Evolutionary conservation across 2,113 vertebrate genomes (phyloP).

Genomic region (Lamprotornis superbus): DNA sequence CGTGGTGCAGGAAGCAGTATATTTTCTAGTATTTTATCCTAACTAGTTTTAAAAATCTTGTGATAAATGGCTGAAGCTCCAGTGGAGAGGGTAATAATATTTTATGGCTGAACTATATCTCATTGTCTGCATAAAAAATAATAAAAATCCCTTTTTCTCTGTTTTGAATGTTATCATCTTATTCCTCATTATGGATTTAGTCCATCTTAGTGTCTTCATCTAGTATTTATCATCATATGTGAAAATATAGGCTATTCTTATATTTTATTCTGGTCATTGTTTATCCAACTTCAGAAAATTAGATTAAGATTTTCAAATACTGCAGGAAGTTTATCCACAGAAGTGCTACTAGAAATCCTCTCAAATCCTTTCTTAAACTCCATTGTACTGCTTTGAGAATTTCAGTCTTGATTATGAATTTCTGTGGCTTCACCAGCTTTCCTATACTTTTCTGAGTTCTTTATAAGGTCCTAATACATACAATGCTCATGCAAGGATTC

Average conservation of each 20-base stretch:
- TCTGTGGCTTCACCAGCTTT: not conserved
- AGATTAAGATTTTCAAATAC: not conserved
- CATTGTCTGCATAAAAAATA: slow-evolving; percentile 25
- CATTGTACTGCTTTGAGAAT: not conserved
- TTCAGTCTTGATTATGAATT: not conserved
- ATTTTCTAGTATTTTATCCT: slow-evolving; percentile 5
- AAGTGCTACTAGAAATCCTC: not conserved
- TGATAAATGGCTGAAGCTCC: slow-evolving; percentile 4
- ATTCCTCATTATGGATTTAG: not conserved
- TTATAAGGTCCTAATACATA: not conserved
- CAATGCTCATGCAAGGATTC: not conserved
- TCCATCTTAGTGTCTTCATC: not conserved
- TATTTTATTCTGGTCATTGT: not conserved
- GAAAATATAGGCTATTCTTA: not conserved
- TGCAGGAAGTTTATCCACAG: not conserved
- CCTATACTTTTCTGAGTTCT: not conserved
- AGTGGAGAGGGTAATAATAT: not conserved
- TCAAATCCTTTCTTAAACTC: not conserved
- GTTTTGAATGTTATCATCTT: slow-evolving; percentile 12
- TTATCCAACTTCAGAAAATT: slow-evolving; percentile 16
- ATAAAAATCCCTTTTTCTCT: not conserved
- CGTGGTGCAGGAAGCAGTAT: not conserved
- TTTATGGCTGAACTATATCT: slow-evolving; percentile 5
- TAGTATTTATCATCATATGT: not conserved
- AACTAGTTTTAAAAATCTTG: slow-evolving; percentile 14